These are phyloP conservation scores for Rhabdophis nuchalis DNA, from an alignment of 2,797 vertebrate genomes.

Conservation along the genomic window DNA sequence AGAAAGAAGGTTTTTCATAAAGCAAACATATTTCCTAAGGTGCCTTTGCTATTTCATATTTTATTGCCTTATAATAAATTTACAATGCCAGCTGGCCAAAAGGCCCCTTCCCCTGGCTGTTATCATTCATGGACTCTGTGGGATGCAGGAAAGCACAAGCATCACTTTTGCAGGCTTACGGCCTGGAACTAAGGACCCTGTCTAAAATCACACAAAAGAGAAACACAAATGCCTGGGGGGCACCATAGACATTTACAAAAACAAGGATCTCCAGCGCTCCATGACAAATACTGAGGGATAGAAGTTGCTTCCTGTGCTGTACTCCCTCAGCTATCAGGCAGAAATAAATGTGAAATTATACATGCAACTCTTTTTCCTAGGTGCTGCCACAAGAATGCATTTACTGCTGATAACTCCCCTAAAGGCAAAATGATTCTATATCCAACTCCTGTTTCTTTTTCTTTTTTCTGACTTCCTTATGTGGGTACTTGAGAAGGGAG, in stretches of 20 bases:
- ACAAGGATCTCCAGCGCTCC: conserved; percentile 45
- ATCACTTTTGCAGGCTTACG: conserved; percentile 42
- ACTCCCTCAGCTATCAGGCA: neutral
- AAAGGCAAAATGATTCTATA: conserved; percentile 25
- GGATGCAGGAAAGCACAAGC: conserved; percentile 39
- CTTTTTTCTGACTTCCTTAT: neutral
- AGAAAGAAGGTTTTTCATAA: conserved; percentile 36
- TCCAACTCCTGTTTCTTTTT: conserved; percentile 21
- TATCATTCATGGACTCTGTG: conserved; percentile 36
- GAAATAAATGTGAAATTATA: conserved; percentile 14
- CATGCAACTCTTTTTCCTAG: neutral
- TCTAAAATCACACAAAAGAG: conserved; percentile 51
- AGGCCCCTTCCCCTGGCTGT: conserved; percentile 50
- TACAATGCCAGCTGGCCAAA: conserved; percentile 43
- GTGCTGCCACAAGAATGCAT: conserved; percentile 13
- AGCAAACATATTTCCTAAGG: conserved; percentile 51
- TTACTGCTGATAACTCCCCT: conserved; percentile 15
- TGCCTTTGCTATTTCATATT: conserved; percentile 56
- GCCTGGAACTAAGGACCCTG: conserved; percentile 50
- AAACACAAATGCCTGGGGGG: conserved; percentile 54
- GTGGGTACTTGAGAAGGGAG: neutral
- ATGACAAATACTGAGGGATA: conserved; percentile 52
- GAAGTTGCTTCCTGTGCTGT: conserved; percentile 1
- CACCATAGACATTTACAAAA: conserved; percentile 58
- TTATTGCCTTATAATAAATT: conserved; percentile 63